phyloP scores from a whole-genome alignment of 2,888 invertebrate genomes.

The Acanthacorydalis orientalis region DNA sequence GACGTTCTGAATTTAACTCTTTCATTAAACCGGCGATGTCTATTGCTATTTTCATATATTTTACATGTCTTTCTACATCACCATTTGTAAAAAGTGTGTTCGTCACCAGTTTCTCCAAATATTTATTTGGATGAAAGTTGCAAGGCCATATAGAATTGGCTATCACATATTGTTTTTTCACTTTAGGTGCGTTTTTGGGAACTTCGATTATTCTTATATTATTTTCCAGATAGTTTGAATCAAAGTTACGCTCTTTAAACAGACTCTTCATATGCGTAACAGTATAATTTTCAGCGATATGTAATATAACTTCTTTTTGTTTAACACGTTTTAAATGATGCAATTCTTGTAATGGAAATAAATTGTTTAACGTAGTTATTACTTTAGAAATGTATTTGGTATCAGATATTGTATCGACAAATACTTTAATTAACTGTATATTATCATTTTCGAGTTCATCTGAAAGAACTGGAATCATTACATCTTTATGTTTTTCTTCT shows the following conservation, averaged over 20 bases:
- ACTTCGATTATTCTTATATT: constrained; percentile 37
- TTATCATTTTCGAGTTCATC: constrained; percentile 30
- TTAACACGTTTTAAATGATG: constrained; percentile 59
- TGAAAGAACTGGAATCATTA: constrained; percentile 34
- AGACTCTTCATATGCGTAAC: constrained; percentile 24
- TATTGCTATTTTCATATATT: constrained; percentile 40
- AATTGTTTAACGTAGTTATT: constrained; percentile 38
- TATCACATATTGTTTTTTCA: constrained; percentile 46
- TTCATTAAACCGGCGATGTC: constrained; percentile 27
- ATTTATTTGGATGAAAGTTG: constrained; percentile 67
- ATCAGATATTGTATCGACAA: constrained; percentile 40
- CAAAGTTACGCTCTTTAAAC: constrained; percentile 27
- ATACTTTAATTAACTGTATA: constrained; percentile 36
- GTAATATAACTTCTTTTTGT: constrained; percentile 39
- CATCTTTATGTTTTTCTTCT: constrained; percentile 17
- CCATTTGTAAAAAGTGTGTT: constrained; percentile 38
- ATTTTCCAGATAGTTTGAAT: constrained; percentile 31
- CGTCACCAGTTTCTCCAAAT: constrained; percentile 47
- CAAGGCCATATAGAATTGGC: constrained; percentile 57
- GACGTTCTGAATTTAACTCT: constrained; percentile 16
- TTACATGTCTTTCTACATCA: constrained; percentile 36
- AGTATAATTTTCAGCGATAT: constrained; percentile 19
- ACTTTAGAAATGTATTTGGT: constrained; percentile 43
- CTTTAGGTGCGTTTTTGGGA: constrained; percentile 40
- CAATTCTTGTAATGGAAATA: constrained; percentile 39